These are phyloP conservation scores for Apteryx mantelli DNA, from an alignment of 2,113 vertebrate genomes.

Conservation along the genomic window DNA sequence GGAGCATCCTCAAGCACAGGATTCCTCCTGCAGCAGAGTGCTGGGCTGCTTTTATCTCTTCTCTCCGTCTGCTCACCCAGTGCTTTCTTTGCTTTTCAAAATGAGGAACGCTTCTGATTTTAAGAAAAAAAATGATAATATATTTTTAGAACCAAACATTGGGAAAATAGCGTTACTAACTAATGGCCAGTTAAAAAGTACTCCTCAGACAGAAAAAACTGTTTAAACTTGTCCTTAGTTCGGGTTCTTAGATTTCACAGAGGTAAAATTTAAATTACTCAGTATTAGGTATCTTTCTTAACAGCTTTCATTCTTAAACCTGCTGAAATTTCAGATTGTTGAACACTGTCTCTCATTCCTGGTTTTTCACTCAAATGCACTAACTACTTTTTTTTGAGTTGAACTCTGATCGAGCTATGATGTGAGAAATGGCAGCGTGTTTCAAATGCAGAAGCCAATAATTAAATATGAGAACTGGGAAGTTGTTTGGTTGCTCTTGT, in stretches of 20 bases:
- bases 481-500: neutral
- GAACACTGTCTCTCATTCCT: neutral
- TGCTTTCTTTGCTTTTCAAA: neutral
- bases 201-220: neutral
- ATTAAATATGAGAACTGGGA: accelerated
- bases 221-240: neutral
- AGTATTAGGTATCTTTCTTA: neutral
- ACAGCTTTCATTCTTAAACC: neutral
- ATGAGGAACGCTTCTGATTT: neutral
- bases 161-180: neutral
- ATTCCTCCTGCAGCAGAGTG: neutral
- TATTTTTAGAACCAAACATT: neutral
- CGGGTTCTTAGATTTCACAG: neutral
- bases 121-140: neutral
- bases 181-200: neutral
- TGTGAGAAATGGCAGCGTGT: neutral
- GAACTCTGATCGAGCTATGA: neutral
- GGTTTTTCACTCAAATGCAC: accelerated
- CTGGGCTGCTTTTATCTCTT: neutral
- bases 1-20: too few species aligned
- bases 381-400: neutral
- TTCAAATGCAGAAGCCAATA: neutral
- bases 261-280: neutral
- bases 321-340: neutral
- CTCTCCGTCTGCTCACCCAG: neutral